A percentile compares a stretch with the other conserved stretches of the same genome.
Evolutionary conservation across 2,797 vertebrate species (phyloP).

Genomic region (Apogon hyalosoma): DNA sequence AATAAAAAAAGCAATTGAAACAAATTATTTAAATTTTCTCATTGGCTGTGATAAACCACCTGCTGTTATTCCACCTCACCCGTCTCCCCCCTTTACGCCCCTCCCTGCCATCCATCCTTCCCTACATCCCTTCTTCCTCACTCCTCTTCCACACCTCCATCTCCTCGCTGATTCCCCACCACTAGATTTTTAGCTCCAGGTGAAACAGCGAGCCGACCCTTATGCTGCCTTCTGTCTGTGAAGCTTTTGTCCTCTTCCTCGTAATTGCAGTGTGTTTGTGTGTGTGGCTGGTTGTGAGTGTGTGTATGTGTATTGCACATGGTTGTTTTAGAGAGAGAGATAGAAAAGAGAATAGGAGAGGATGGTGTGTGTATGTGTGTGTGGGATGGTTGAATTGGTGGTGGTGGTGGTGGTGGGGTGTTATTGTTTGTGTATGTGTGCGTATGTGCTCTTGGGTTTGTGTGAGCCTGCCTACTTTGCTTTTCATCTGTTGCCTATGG

Average conservation of each 20-base stretch:
- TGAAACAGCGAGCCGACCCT: conserved; percentile 89
- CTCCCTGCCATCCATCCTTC: conserved; percentile 9
- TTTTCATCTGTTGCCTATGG: conserved; percentile 85
- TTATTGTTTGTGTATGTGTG: conserved; percentile 33
- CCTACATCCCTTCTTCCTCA: conserved; percentile 5
- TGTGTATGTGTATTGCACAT: conserved; percentile 38
- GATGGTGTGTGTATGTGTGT: conserved; percentile 33
- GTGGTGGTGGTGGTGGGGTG: no score
- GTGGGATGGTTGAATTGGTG: no score
- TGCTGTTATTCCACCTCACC: conserved; percentile 17
- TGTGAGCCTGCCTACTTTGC: conserved; percentile 71
- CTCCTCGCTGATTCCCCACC: conserved; percentile 33
- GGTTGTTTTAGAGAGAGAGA: conserved; percentile 45
- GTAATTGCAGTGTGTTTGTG: conserved; percentile 73
- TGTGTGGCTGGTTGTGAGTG: conserved; percentile 28
- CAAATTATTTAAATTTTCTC: background rate
- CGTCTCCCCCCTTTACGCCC: conserved; percentile 20
- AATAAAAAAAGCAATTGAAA: background rate
- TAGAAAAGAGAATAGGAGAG: conserved; percentile 21
- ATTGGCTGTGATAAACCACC: conserved; percentile 34
- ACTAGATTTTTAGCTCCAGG: conserved; percentile 91
- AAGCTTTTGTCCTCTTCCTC: conserved; percentile 84
- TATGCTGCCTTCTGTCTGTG: conserved; percentile 88
- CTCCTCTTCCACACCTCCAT: conserved; percentile 60
- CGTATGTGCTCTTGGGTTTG: conserved; percentile 36